Conservation (phyloP, 2,888 invertebrate genomes). For the Drosophila borborema region DNA sequence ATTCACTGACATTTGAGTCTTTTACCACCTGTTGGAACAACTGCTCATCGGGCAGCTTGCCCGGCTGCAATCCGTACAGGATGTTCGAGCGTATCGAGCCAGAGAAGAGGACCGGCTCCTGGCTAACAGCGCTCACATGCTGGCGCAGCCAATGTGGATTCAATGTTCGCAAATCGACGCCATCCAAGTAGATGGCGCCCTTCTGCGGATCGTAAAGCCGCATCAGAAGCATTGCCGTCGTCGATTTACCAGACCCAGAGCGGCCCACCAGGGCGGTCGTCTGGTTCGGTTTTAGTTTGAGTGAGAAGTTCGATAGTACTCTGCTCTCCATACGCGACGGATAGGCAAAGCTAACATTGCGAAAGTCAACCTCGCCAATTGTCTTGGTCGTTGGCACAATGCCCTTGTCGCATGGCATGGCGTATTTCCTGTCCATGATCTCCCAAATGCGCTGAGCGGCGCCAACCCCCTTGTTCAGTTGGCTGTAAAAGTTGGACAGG, state of each 20-base stretch:
- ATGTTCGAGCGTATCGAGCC: conserved; percentile 96
- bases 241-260: conserved; percentile 98
- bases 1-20: conserved; percentile 94
- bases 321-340: conserved; percentile 87
- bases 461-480: conserved; percentile 96
- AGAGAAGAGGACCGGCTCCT: conserved; percentile 96
- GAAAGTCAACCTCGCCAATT: conserved; percentile 89
- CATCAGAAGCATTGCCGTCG: conserved; percentile 93
- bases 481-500: conserved; percentile 96
- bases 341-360: conserved; percentile 91
- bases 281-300: conserved; percentile 89
- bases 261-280: conserved; percentile 94
- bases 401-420: conserved; percentile 89
- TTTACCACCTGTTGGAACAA: conserved; percentile 88
- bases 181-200: conserved; percentile 91
- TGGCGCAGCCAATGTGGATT: conserved; percentile 94
- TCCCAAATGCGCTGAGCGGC: conserved; percentile 96
- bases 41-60: conserved; percentile 86
- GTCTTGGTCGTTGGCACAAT: conserved; percentile 79
- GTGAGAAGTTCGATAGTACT: conserved; percentile 89
- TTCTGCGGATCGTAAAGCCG: conserved; percentile 93
- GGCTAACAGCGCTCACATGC: conserved; percentile 94
- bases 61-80: conserved; percentile 91
- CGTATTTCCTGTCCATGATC: conserved; percentile 92
- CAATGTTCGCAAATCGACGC: conserved; percentile 89